A percentile compares a stretch with the other conserved stretches of the same genome.
Evolutionary conservation across 2,113 vertebrate species (phyloP).

Genomic region (Siniperca knerii): DNA sequence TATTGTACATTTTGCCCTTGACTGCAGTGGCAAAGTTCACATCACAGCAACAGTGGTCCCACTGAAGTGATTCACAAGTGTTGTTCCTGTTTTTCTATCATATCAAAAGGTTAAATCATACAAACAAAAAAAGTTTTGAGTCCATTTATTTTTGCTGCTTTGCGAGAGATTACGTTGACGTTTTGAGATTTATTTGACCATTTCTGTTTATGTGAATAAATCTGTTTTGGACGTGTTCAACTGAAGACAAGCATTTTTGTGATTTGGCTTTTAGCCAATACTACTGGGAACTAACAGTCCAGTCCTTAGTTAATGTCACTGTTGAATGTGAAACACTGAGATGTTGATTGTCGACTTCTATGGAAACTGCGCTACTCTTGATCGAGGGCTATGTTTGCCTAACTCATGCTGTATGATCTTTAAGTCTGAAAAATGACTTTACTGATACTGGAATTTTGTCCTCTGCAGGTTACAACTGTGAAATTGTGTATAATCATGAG

Average conservation of each 20-base stretch:
- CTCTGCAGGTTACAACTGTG: conserved; percentile 86
- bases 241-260: conserved; percentile 66
- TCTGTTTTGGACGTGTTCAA: conserved; percentile 58
- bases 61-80: conserved; percentile 22
- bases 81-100: conserved; percentile 40
- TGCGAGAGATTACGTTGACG: conserved; percentile 58
- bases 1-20: conserved; percentile 48
- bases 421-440: conserved; percentile 69
- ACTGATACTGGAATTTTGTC: conserved; percentile 83
- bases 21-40: conserved; percentile 49
- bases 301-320: conserved; percentile 62
- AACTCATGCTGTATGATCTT: conserved; percentile 79
- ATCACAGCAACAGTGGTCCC: conserved; percentile 39
- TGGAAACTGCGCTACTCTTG: conserved; percentile 64
- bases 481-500: conserved; percentile 87
- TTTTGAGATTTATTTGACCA: conserved; percentile 57
- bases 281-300: conserved; percentile 66
- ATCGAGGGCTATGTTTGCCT: conserved; percentile 65
- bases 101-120: conserved; percentile 48
- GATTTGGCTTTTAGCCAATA: conserved; percentile 50
- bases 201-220: conserved; percentile 66
- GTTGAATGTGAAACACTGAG: conserved; percentile 79
- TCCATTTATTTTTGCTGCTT: conserved; percentile 64
- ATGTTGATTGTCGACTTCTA: conserved; percentile 67
- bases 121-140: conserved; percentile 51